Percentiles rank a stretch among this genome's conserved stretches.
These are phyloP conservation scores for Psittacula cyanocephala DNA, from an alignment of 2,113 vertebrate species.

Conservation along the genomic window DNA sequence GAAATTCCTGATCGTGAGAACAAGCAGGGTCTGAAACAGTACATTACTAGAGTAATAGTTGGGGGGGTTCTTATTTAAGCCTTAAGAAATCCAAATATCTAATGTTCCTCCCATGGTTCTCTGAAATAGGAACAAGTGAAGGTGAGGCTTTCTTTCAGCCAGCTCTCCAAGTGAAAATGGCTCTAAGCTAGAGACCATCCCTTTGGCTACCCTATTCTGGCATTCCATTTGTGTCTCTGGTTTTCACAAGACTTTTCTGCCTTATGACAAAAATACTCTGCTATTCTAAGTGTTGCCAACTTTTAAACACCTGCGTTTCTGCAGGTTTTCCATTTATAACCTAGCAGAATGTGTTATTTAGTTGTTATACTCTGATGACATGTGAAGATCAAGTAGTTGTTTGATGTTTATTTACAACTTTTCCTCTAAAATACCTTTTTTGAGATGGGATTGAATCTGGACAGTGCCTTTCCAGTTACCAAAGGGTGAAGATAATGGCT, in stretches of 20 bases:
- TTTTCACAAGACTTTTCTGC: neutral
- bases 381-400: neutral
- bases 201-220: neutral
- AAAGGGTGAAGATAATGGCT: neutral
- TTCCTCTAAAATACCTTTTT: neutral
- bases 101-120: neutral
- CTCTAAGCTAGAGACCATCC: neutral
- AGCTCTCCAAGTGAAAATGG: neutral
- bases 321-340: neutral
- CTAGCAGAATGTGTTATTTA: neutral
- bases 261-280: neutral
- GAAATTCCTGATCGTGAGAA: neutral
- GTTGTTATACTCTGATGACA: neutral
- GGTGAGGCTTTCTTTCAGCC: neutral
- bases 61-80: neutral
- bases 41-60: neutral
- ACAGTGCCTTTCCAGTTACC: neutral
- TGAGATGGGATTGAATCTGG: neutral
- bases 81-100: neutral
- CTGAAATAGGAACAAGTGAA: neutral
- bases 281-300: neutral
- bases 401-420: neutral
- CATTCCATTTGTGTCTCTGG: neutral
- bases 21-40: neutral
- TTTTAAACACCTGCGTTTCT: neutral